A percentile compares a stretch with the other conserved stretches of the same genome.
Evolutionary conservation across 2,888 invertebrate genomes (phyloP).

Genomic region (Cerceris rybyensis): DNA sequence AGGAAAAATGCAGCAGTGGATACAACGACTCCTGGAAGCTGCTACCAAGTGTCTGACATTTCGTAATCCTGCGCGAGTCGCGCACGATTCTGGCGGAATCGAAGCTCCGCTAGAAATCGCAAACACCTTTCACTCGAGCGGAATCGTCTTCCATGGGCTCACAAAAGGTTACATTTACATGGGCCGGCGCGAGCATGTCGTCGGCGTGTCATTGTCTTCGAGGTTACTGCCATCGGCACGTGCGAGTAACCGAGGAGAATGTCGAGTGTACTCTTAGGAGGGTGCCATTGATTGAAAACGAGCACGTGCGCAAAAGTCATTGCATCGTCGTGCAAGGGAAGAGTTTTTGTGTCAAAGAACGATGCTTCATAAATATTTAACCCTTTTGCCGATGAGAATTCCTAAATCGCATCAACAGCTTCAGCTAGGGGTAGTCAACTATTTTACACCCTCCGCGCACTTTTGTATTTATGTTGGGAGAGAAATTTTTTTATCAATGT

Average conservation of each 20-base stretch:
- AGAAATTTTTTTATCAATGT: too few relatives aligned
- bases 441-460: too few relatives aligned
- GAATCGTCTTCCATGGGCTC: slow-evolving; percentile 51
- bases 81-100: slow-evolving; percentile 38
- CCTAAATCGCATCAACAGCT: too few relatives aligned
- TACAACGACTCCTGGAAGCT: background rate
- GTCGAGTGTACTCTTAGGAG: slow-evolving; percentile 56
- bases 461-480: too few relatives aligned
- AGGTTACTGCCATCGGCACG: slow-evolving; percentile 68
- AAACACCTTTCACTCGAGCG: slow-evolving; percentile 56
- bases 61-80: background rate
- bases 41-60: background rate
- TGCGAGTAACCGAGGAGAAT: slow-evolving; percentile 57
- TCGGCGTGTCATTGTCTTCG: slow-evolving; percentile 67
- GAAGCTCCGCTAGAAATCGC: slow-evolving; percentile 36
- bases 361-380: too few relatives aligned
- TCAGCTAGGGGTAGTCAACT: too few relatives aligned
- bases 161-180: slow-evolving; percentile 75
- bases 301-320: slow-evolving; percentile 43
- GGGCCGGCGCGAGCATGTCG: slow-evolving; percentile 62
- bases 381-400: too few relatives aligned
- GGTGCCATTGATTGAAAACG: slow-evolving; percentile 62
- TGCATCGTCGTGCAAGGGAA: slow-evolving; percentile 3
- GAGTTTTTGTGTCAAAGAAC: too few relatives aligned
- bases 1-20: background rate